These are phyloP conservation scores for Xylocampa areola DNA, from an alignment of 2,888 invertebrate genomes.

Conservation along the genomic window DNA sequence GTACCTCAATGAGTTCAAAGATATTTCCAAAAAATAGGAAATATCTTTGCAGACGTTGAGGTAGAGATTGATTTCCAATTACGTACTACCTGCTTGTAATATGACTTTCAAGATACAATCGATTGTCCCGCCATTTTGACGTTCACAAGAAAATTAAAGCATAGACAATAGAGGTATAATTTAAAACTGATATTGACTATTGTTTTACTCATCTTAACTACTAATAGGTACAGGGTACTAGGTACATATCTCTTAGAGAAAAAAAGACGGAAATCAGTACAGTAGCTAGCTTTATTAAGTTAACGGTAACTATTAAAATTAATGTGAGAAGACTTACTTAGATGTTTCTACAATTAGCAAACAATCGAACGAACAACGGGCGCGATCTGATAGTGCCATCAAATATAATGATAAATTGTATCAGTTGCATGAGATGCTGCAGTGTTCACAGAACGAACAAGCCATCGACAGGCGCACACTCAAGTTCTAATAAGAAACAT, in stretches of 20 bases:
- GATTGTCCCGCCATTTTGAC: no score
- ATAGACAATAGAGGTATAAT: no score
- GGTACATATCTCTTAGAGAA: not conserved
- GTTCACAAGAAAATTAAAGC: no score
- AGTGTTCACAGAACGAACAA: not conserved
- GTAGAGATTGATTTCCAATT: no score
- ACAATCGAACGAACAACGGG: not conserved
- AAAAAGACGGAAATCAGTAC: constrained; percentile 18
- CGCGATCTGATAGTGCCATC: not conserved
- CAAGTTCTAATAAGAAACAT: not conserved
- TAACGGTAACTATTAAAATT: constrained; percentile 28
- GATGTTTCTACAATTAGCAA: constrained; percentile 8
- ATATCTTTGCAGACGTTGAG: no score
- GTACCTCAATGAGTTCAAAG: no score
- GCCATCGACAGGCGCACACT: not conserved
- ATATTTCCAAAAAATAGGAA: no score
- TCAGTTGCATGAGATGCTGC: not conserved
- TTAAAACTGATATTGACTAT: no score
- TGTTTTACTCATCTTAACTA: no score
- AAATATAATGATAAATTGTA: not conserved
- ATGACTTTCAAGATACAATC: no score
- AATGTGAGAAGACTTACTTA: constrained; percentile 15
- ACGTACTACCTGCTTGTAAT: no score
- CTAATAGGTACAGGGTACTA: no score
- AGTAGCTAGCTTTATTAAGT: constrained; percentile 30